A percentile compares a stretch with the other conserved stretches of the same genome.
phyloP scores from a whole-genome alignment of 2,113 vertebrate genomes.

The Malaclemys terrapin region DNA sequence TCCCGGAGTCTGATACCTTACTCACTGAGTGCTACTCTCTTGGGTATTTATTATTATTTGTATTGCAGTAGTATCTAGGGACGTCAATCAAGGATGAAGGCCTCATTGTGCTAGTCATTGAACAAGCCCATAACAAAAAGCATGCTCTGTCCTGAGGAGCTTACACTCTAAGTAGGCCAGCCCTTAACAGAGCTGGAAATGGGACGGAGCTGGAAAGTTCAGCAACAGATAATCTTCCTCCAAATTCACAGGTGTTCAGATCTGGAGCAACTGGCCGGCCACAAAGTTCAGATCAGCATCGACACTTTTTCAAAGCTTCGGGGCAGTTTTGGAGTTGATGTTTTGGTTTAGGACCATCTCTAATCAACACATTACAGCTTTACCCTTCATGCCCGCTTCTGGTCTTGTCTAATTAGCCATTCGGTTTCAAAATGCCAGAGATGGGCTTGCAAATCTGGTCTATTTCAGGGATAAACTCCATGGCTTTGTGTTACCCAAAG shows the following conservation, averaged over 20 bases:
- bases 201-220: not conserved
- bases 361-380: not conserved
- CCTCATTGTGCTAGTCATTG: not conserved
- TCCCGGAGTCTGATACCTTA: not conserved
- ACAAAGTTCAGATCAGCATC: not conserved
- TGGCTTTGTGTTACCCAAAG: not conserved
- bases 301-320: not conserved
- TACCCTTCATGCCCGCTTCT: not conserved
- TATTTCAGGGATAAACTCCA: not conserved
- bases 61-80: not conserved
- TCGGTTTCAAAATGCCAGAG: not conserved
- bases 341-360: not conserved
- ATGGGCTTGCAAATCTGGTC: not conserved
- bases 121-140: not conserved
- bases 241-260: not conserved
- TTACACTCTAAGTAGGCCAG: not conserved
- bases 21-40: not conserved
- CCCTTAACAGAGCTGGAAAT: not conserved
- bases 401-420: not conserved
- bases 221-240: not conserved
- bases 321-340: not conserved
- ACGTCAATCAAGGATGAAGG: not conserved
- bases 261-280: not conserved
- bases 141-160: not conserved
- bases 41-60: not conserved